A percentile compares a stretch with the other conserved stretches of the same genome.
phyloP scores from a whole-genome alignment of 2,888 invertebrate genomes.

The Griposia aprilina region DNA sequence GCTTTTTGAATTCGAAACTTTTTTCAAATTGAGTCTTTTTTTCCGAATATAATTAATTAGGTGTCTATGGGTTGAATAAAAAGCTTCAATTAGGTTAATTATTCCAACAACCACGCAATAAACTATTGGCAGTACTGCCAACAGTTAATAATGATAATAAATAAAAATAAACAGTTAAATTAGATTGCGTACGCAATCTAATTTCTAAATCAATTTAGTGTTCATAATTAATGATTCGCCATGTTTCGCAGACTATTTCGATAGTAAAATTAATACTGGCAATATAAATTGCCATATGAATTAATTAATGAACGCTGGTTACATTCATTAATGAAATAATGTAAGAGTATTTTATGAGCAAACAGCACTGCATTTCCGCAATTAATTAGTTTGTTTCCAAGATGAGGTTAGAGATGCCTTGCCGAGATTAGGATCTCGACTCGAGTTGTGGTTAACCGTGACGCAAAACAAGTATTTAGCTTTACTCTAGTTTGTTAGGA shows the following conservation, averaged over 20 bases:
- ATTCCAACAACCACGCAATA: neutral
- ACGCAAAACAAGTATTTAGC: constrained; percentile 46
- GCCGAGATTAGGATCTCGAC: constrained; percentile 43
- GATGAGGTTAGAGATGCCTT: constrained; percentile 35
- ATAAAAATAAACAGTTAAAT: too few relatives aligned
- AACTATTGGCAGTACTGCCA: neutral
- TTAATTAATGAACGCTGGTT: constrained; percentile 9
- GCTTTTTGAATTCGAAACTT: neutral
- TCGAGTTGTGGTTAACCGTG: constrained; percentile 35
- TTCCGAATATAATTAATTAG: neutral
- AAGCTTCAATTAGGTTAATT: neutral
- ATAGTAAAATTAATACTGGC: constrained; percentile 12
- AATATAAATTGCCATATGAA: constrained; percentile 16
- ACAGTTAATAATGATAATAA: too few relatives aligned
- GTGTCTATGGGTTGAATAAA: neutral
- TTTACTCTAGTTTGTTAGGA: constrained; percentile 35
- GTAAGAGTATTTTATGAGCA: constrained; percentile 26
- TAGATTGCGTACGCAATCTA: constrained; percentile 20
- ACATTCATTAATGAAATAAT: constrained; percentile 22
- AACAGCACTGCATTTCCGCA: constrained; percentile 37
- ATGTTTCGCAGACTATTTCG: neutral
- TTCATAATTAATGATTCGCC: constrained; percentile 12
- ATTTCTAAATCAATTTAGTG: constrained; percentile 17
- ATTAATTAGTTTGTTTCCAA: constrained; percentile 56
- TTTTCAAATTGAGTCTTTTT: neutral